These are phyloP conservation scores for Erinaceus europaeus DNA, from an alignment of 2,113 vertebrate species.

Conservation along the genomic window DNA sequence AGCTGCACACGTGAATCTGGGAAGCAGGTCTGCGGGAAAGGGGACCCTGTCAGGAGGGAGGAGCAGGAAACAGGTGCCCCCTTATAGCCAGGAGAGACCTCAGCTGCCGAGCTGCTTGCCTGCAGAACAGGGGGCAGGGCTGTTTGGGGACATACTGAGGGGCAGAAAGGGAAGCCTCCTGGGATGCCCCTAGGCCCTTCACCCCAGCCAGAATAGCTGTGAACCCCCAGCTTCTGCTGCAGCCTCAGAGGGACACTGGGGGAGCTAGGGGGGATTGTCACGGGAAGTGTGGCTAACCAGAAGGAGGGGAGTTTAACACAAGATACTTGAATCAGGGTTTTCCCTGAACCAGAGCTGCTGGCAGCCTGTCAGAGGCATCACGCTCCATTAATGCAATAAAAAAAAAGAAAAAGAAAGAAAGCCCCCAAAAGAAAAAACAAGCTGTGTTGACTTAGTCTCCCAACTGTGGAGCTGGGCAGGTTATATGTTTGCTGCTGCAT, in stretches of 20 bases:
- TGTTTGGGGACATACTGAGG: too few species aligned
- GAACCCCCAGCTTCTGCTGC: too few species aligned
- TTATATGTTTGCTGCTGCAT: background rate
- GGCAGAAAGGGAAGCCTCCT: too few species aligned
- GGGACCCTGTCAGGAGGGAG: accelerated
- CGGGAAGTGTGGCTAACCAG: background rate
- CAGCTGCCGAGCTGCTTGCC: background rate
- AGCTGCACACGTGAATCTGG: conserved; percentile 86
- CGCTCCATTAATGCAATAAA: conserved; percentile 39
- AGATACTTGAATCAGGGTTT: background rate
- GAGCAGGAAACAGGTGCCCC: too few species aligned
- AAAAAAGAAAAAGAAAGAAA: background rate
- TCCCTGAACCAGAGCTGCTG: background rate
- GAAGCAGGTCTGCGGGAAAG: conserved; percentile 86
- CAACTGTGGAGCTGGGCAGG: background rate
- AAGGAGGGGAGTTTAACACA: background rate
- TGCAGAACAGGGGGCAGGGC: background rate
- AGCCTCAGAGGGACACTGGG: too few species aligned
- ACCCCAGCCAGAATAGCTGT: too few species aligned
- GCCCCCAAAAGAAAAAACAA: too few species aligned
- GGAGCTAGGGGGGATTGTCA: too few species aligned
- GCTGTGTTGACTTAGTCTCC: conserved; percentile 11
- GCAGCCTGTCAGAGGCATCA: background rate
- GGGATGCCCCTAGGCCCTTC: background rate
- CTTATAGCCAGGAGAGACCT: background rate